phyloP scores from a whole-genome alignment of 2,888 invertebrate genomes.

The Pteria penguin region DNA sequence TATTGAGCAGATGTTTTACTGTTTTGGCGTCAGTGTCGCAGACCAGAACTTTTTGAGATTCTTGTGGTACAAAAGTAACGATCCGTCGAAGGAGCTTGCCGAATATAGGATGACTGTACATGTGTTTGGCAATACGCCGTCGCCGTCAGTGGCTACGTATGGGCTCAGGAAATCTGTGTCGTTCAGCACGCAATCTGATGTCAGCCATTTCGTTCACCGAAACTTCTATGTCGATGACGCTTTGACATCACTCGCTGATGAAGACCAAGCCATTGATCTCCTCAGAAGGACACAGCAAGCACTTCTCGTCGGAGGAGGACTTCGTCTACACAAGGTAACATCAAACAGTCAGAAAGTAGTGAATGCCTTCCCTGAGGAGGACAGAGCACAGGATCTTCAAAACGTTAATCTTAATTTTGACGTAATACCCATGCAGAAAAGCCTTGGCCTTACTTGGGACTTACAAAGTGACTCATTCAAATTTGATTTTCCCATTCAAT shows the following conservation, averaged over 20 bases:
- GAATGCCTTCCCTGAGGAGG: conserved; percentile 46
- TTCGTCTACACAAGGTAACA: conserved; percentile 55
- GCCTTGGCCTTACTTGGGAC: conserved; percentile 48
- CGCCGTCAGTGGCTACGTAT: conserved; percentile 46
- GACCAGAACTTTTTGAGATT: conserved; percentile 49
- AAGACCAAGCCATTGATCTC: conserved; percentile 34
- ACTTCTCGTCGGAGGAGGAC: conserved; percentile 45
- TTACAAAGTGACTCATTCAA: conserved; percentile 43
- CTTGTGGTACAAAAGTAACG: conserved; percentile 51
- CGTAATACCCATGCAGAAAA: conserved; percentile 29
- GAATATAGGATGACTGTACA: conserved; percentile 51
- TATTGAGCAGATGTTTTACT: conserved; percentile 54
- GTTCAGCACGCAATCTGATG: conserved; percentile 13
- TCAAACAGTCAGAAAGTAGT: conserved; percentile 48
- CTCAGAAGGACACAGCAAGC: conserved; percentile 36
- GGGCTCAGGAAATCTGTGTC: conserved; percentile 44
- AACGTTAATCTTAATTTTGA: conserved; percentile 45
- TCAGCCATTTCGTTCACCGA: conserved; percentile 34
- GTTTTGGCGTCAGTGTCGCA: conserved; percentile 37
- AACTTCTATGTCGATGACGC: conserved; percentile 59
- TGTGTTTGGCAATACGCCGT: conserved; percentile 50
- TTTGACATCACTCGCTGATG: conserved; percentile 32
- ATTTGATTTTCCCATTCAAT: conserved; percentile 16
- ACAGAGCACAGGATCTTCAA: conserved; percentile 45
- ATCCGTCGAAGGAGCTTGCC: conserved; percentile 26